These are phyloP conservation scores for Menidia menidia DNA, from an alignment of 2,797 vertebrate genomes.

Conservation along the genomic window DNA sequence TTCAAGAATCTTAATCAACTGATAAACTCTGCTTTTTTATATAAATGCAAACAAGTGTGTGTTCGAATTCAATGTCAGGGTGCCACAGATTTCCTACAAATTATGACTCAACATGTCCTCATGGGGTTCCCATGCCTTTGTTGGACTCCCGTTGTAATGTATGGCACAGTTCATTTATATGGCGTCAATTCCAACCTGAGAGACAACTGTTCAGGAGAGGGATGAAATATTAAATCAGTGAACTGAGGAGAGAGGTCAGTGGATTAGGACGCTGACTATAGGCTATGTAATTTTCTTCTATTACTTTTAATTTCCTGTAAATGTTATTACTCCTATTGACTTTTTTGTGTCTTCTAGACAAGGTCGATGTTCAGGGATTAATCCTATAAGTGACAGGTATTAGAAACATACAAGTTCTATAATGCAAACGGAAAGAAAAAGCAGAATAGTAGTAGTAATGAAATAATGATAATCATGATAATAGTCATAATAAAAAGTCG, in stretches of 20 bases:
- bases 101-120: conserved; percentile 17
- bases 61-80: conserved; percentile 26
- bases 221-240: conserved; percentile 2
- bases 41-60: conserved; percentile 11
- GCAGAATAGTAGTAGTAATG: no score
- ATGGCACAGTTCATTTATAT: conserved; percentile 4
- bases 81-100: conserved; percentile 24
- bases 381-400: no score
- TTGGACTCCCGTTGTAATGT: conserved; percentile 1
- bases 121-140: background rate
- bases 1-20: conserved; percentile 8
- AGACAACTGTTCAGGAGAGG: background rate
- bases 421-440: no score
- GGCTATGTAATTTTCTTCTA: background rate
- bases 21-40: conserved; percentile 23
- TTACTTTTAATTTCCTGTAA: conserved; percentile 7
- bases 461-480: no score
- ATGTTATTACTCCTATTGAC: background rate
- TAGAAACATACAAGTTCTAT: no score
- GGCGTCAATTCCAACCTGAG: conserved; percentile 16
- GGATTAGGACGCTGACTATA: background rate
- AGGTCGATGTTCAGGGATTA: no score
- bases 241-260: background rate
- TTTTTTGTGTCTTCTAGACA: no score
- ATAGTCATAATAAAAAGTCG: no score